A percentile compares a stretch with the other conserved stretches of the same genome.
These are phyloP conservation scores for Ferdinandea cuprea DNA, from an alignment of 2,888 invertebrate species.

Conservation along the genomic window DNA sequence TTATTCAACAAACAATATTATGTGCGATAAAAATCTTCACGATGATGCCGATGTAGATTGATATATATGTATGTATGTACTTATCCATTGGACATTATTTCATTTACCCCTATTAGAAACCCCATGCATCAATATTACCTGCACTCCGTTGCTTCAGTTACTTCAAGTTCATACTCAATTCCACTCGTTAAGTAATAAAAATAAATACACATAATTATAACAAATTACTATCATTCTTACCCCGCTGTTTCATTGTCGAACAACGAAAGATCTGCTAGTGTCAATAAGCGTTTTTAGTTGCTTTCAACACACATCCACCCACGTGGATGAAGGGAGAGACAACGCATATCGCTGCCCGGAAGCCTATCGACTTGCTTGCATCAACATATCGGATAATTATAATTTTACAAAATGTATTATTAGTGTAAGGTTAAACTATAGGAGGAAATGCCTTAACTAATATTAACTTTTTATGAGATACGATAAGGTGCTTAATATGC, in stretches of 20 bases:
- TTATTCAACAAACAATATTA: no score
- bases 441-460: background rate
- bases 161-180: no score
- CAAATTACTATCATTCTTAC: conserved; percentile 16
- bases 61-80: no score
- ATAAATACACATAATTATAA: conserved; percentile 26
- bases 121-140: no score
- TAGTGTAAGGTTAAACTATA: conserved; percentile 22
- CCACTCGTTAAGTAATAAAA: background rate
- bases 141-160: no score
- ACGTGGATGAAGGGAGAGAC: background rate
- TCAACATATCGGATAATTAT: conserved; percentile 9
- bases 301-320: background rate
- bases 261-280: conserved; percentile 6
- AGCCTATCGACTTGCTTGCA: background rate
- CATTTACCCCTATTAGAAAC: no score
- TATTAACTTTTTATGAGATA: conserved; percentile 6
- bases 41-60: no score
- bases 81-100: background rate
- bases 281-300: conserved; percentile 17
- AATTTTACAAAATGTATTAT: conserved; percentile 3
- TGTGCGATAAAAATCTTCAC: no score
- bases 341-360: conserved; percentile 10
- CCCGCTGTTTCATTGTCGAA: conserved; percentile 7
- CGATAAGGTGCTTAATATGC: no score